Base-by-base conservation (phyloP, 2,113 vertebrate genomes). In the Gulo gulo region DNA sequence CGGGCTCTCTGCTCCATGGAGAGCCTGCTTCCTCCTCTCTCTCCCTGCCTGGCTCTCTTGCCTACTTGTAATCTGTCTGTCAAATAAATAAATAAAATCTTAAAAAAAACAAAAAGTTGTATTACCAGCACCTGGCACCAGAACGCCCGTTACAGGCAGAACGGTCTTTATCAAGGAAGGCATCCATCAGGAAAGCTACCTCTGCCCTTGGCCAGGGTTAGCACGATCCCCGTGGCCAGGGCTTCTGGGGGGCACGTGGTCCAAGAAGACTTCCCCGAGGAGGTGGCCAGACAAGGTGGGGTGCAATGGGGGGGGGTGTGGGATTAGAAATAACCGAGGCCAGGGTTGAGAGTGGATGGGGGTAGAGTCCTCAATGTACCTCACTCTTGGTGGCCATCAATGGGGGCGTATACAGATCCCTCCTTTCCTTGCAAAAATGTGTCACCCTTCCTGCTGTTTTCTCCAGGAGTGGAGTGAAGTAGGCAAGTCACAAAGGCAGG, bases 301-400 rank as follows among this genome's bases (percentile, higher is more conserved):
- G 36, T 18, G 34, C 26, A 29, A 14, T 4, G 0, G 4, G 20
- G 47, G 47, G 26, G 39, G 36, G 21, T n/a, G 2, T 0, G 0
- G 16, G 10, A 39, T 45, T 16, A 31, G 45, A 11, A 89, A 71
- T 2, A 8, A 42, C 12, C 34, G 26, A 36, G 81, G 69, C 20
- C 63, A 36, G 39, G 55, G 21, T 31, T 24, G 50, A 47, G 61
- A 26, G 21, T 23, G 23, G 8, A 50, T 2, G 6, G 39, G 39
- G 20, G 9, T 20, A 50, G 12, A 71, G 61, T 24, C 65, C 57
- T 65, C 39, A 15, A 55, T 20, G n/a, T 26, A 10, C 36, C 29
- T 63, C 52, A 23, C 31, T n/a, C n/a, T 39, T 16, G 0, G 4
- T 14, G n/a, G 74, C 1, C 80, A n/a, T 16, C 4, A 42, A 4